Evolutionary conservation across 2,797 vertebrate genomes (phyloP).

Genomic region (Fistularia tabacaria): DNA sequence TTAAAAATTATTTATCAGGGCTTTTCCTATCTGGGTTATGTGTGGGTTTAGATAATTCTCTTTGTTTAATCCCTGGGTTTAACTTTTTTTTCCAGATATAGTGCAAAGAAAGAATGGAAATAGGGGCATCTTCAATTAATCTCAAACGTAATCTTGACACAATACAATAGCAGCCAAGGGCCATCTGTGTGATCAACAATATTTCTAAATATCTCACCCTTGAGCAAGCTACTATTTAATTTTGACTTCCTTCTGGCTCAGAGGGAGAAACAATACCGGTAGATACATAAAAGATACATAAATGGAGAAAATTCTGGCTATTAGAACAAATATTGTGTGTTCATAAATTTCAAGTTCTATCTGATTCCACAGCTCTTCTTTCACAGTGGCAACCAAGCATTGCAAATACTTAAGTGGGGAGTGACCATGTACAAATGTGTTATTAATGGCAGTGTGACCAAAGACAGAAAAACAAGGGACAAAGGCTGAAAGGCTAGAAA

Average conservation of each 20-base stretch:
- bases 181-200: conserved; percentile 34
- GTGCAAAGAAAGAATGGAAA: no score
- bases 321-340: conserved; percentile 39
- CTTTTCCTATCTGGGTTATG: conserved; percentile 8
- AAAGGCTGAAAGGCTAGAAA: background rate
- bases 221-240: conserved; percentile 32
- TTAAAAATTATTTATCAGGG: conserved; percentile 21
- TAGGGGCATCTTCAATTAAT: background rate
- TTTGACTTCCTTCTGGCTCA: conserved; percentile 24
- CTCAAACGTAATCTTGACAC: conserved; percentile 18
- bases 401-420: no score
- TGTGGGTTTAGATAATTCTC: no score
- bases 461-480: conserved; percentile 4
- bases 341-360: conserved; percentile 39
- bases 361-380: conserved; percentile 51
- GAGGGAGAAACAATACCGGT: conserved; percentile 4
- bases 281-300: background rate
- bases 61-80: no score
- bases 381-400: conserved; percentile 43
- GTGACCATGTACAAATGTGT: conserved; percentile 10
- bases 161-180: conserved; percentile 25
- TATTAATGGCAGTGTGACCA: background rate
- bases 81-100: no score
- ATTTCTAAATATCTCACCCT: conserved; percentile 32
- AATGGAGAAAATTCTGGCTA: conserved; percentile 12